Conservation (phyloP, 2,797 vertebrate genomes). For the Myotis planiceps region DNA sequence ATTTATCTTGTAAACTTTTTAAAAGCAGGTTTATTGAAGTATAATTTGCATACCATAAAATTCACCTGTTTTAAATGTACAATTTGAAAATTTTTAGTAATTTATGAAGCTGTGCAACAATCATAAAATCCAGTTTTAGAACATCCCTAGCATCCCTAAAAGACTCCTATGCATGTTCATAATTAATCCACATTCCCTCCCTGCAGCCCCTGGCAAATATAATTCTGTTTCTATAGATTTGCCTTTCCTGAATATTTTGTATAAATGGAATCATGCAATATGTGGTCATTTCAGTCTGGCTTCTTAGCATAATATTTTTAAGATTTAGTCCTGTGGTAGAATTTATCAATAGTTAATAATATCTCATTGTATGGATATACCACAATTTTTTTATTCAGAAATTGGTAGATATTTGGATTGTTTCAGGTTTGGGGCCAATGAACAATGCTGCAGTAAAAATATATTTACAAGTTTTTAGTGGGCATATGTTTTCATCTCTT, state of each 20-base stretch:
- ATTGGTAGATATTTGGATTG: not conserved
- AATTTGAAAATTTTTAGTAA: not conserved
- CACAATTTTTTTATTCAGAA: not conserved
- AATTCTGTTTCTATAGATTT: not conserved
- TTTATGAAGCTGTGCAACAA: not conserved
- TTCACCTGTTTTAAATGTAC: not conserved
- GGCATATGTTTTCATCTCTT: not conserved
- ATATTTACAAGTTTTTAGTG: not conserved
- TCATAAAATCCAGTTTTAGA: not conserved
- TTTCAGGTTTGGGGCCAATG: not conserved
- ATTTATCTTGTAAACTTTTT: not conserved
- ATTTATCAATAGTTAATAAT: not conserved
- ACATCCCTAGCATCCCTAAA: not conserved
- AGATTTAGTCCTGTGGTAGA: not conserved
- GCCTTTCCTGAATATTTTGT: not conserved
- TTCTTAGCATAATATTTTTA: not conserved
- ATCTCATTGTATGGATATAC: not conserved
- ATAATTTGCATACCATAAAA: not conserved
- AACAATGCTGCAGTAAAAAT: constrained; percentile 11
- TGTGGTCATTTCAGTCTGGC: not conserved
- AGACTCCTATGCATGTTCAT: not conserved
- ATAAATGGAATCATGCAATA: not conserved
- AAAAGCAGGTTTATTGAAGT: not conserved
- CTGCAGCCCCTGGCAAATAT: not conserved
- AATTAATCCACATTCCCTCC: not conserved